Evolutionary conservation across 2,113 vertebrate species (phyloP), one percentile per base, ranked within the genome.

Genomic region (Fregata magnificens): DNA sequence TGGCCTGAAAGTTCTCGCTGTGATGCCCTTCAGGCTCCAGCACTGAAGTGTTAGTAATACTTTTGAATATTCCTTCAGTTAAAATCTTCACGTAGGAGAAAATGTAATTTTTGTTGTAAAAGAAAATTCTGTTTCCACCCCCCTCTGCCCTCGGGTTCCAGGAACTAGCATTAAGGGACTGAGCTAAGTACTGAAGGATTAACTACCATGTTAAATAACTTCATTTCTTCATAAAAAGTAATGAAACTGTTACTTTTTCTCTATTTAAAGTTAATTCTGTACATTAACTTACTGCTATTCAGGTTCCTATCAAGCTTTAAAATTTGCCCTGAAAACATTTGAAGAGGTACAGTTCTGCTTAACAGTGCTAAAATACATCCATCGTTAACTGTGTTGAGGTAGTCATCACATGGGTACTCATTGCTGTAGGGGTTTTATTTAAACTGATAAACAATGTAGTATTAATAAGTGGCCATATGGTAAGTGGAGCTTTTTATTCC

Each of bases 381-480:
- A 2, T 47, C 21, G 1, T 42, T 52, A 15, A 5, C 86, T 22
- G 73, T 13, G 13, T 17, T 62, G 19, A 16, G 61, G 52, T 36
- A 11, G 78, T 87, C 28, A 0, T 76, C 85, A 34, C 89, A 5
- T 3, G 65, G 88, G 1, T 90, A 1, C 86, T 88, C 55, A 5
- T 15, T 40, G 62, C 87, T 49, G 12, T 3, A 8, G 49, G 82
- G 76, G 31, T 13, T 86, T 87, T 76, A 79, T 82, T 85, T 82
- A 59, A 91, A 87, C 88, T 90, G 93, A 65, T 92, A 93, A 93
- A 61, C 73, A 92, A 22, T 42, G 84, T 72, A 59, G 83, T 90
- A 73, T 87, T 94, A 88, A 82, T 91, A 61, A 95, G 73, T 34
- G 67, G 87, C 92, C 95, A 83, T 89, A 95, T 96, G 96, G 92